A percentile compares a stretch with the other conserved stretches of the same genome.
These are phyloP conservation scores for Trichogramma dendrolimi DNA, from an alignment of 2,888 invertebrate species.

Conservation along the genomic window DNA sequence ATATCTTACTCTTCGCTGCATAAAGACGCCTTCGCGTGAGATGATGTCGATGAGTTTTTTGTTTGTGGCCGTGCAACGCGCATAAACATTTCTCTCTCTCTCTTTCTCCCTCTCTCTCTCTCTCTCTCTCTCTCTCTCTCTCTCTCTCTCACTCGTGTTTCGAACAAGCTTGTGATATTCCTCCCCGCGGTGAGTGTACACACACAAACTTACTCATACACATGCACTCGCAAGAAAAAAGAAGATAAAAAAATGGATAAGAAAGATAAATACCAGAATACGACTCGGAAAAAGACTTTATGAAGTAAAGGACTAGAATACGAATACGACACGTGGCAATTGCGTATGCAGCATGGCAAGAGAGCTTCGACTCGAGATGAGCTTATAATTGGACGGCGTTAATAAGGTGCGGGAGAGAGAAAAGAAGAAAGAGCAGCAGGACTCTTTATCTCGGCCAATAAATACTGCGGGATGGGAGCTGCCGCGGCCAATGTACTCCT, in stretches of 20 bases:
- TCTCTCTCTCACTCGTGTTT: not conserved
- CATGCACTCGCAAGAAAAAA: conserved; percentile 21
- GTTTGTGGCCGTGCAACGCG: conserved; percentile 3
- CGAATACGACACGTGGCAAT: too few species aligned
- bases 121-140: not conserved
- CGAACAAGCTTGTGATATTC: not conserved
- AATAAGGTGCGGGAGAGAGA: too few species aligned
- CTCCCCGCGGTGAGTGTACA: conserved; percentile 1
- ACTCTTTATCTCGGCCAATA: too few species aligned
- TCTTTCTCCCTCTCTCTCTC: conserved; percentile 26
- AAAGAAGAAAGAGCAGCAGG: too few species aligned
- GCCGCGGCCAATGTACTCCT: too few species aligned
- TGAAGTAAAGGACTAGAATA: too few species aligned
- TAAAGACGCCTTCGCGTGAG: conserved; percentile 27
- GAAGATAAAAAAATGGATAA: conserved; percentile 48
- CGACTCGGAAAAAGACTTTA: not conserved
- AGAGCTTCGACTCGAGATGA: too few species aligned
- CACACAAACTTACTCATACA: not conserved
- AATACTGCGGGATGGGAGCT: too few species aligned
- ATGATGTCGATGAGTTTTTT: conserved; percentile 28
- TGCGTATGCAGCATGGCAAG: too few species aligned
- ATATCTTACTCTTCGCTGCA: conserved; percentile 36
- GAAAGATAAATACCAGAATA: conserved; percentile 46
- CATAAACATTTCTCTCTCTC: conserved; percentile 30
- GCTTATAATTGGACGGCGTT: too few species aligned